Base-by-base conservation (phyloP, 2,797 vertebrate species). In the Erethizon dorsatum region DNA sequence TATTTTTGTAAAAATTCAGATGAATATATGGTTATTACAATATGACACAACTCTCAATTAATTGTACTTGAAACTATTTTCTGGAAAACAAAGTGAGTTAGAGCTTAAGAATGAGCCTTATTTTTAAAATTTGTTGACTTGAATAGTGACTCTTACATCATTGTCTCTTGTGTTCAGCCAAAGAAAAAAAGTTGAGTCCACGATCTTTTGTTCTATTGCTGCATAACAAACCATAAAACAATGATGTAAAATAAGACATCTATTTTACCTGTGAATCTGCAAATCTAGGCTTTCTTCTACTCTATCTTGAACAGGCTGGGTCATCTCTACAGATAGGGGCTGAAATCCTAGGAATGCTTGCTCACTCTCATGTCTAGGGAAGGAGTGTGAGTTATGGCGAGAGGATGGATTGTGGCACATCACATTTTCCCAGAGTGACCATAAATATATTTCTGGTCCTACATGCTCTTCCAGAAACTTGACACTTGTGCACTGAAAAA, bases 51-150 rank as follows among this genome's bases (percentile, higher is more conserved):
- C 1, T 85, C 22, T n/a, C 45, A 71, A 10, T 63, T 83, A 56
- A 31, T 77, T 83, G n/a, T 75, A 83, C 65, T 90, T 33, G 24
- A 90, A 92, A 92, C 88, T n/a, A 4, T 18, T 94, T 92, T 85
- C n/a, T 97, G 50, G 41, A 56, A 54, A 92, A 80, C 6, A 83
- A 18, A 82, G 77, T 90, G n/a, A 28, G 37, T 45, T 57, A 37
- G 9, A 90, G 37, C 10, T n/a, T 69, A 47, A 75, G 33, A 75
- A 56, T 59, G 6, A 96, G 54, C 5, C 33, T n/a, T 93, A 52
- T 9, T 78, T 87, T 67, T 26, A n/a, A 54, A 45, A 54, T 37
- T 12, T 50, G 0, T 41, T 79, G 31, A 80, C 33, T 78, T 83
- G 56, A 75, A 69, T 15, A 57, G 50, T 65, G 1, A 75, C 33